phyloP scores from a whole-genome alignment of 2,113 vertebrate species.

The Aythya baeri region DNA sequence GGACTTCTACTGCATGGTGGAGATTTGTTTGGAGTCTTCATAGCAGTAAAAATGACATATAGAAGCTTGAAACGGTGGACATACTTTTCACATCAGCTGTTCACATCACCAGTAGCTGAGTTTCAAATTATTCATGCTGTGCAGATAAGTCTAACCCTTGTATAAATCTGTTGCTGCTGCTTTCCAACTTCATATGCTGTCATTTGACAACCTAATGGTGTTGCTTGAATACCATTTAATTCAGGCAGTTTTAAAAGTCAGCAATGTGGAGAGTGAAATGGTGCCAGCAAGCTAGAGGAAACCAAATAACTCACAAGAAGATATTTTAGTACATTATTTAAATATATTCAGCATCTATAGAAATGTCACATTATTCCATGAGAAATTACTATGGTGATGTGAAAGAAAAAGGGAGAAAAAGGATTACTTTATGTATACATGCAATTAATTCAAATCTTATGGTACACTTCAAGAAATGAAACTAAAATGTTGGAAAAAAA shows the following conservation, averaged over 20 bases:
- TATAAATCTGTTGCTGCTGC: background rate
- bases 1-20: background rate
- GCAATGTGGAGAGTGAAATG: background rate
- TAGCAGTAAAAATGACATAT: background rate
- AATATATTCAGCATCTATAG: background rate
- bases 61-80: conserved; percentile 36
- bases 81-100: background rate
- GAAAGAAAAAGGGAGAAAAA: background rate
- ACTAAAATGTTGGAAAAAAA: background rate
- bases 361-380: background rate
- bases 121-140: conserved; percentile 56
- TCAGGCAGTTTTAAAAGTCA: background rate
- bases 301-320: background rate
- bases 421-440: background rate
- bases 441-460: background rate
- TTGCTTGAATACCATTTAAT: background rate
- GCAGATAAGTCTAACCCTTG: conserved; percentile 55
- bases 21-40: background rate
- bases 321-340: background rate
- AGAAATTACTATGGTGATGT: background rate
- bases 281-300: background rate
- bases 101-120: conserved; percentile 47
- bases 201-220: background rate
- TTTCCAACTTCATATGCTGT: background rate
- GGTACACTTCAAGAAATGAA: background rate